Evolutionary conservation across 2,797 vertebrate genomes (phyloP), one percentile per base, ranked within the genome.

Genomic region (Alcedo atthis): DNA sequence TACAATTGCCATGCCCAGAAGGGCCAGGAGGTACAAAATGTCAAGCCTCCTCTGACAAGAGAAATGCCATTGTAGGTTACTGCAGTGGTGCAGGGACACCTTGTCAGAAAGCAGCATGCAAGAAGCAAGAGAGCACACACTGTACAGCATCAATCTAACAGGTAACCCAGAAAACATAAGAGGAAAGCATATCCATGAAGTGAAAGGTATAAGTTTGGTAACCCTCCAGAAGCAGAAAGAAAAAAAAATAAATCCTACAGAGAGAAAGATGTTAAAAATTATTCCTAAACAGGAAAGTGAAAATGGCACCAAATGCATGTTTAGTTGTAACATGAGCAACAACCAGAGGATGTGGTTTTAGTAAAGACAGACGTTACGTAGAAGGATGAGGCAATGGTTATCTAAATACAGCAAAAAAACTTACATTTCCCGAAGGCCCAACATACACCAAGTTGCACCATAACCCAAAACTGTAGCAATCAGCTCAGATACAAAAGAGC

Each of bases 261-360:
- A 57, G 22, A 55, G n/a, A 81, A 84, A 81, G 46, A 83, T 3
- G 18, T 66, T 82, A 80, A 90, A 91, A 94, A 80, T 42, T 26
- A 85, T 70, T 82, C 54, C 83, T 68, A 85, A 84, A 94, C 21
- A 59, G 86, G 75, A 68, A 94, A 75, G 81, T 64, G 37, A 61
- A 62, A 82, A 81, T 37, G 71, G 54, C 71, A 69, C 22, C 78
- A 88, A 87, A 89, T 92, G 54, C 90, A 33, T 51, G 91, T 94
- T 93, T 94, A 93, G 57, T 85, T 93, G 81, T 62, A 91, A 68
- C 24, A 88, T 33, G 88, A 93, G 75, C 83, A 94, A 62, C 68
- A 84, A 45, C 26, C 24, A 75, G 81, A 91, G 93, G 93, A 96
- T 96, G 96, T 96, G 95, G 95, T 95, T 96, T 96, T 66, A 94